Conservation (phyloP, 2,797 vertebrate genomes). For the Cygnus olor region DNA sequence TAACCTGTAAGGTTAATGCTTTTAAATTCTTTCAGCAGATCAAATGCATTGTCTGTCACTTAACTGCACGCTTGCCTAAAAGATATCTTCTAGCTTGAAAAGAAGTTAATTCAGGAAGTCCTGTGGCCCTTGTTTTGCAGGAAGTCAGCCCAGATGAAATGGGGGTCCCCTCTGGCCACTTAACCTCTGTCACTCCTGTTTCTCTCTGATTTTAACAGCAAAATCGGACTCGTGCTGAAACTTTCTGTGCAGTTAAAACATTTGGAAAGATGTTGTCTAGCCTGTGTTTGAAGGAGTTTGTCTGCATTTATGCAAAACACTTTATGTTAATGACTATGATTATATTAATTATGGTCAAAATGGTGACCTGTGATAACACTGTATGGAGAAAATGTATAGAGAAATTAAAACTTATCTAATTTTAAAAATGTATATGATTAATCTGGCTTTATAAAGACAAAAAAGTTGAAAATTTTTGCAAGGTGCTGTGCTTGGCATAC, state of each 20-base stretch:
- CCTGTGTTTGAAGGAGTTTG: background rate
- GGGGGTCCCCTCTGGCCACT: background rate
- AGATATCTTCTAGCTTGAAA: background rate
- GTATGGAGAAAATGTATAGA: background rate
- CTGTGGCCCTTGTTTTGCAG: slow-evolving; percentile 34
- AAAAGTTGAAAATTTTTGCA: background rate
- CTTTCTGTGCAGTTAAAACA: background rate
- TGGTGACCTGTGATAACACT: background rate
- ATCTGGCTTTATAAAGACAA: background rate
- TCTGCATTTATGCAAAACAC: background rate
- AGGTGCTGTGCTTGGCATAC: background rate
- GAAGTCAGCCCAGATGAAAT: slow-evolving; percentile 37
- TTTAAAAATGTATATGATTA: background rate
- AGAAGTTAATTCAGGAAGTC: slow-evolving; percentile 42
- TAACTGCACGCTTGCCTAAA: background rate
- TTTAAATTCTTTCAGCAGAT: background rate
- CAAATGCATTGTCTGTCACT: background rate
- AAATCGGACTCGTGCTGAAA: background rate
- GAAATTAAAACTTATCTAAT: background rate
- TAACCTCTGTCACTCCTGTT: background rate
- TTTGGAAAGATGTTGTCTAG: background rate
- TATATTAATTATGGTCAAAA: background rate
- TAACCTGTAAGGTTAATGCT: background rate
- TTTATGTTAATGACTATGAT: background rate
- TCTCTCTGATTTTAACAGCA: background rate